Evolutionary conservation across 2,797 vertebrate genomes (phyloP).

Genomic region (Xenopus petersii): DNA sequence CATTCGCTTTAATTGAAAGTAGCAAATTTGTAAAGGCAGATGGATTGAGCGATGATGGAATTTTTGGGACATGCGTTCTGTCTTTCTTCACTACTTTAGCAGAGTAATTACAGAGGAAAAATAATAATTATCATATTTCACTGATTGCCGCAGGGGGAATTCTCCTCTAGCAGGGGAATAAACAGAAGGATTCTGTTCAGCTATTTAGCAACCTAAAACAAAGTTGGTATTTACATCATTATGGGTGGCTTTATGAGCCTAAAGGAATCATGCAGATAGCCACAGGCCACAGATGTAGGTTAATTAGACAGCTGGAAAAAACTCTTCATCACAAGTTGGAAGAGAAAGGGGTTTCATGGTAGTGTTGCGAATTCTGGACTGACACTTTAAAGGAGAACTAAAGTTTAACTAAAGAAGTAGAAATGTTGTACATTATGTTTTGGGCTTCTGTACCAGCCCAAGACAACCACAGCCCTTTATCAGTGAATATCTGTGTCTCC

Average conservation of each 20-base stretch:
- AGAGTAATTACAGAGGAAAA: constrained; percentile 3
- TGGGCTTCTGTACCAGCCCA: too few species aligned
- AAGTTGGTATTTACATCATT: neutral
- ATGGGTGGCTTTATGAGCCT: neutral
- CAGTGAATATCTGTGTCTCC: too few species aligned
- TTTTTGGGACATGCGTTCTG: neutral
- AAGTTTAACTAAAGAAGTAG: too few species aligned
- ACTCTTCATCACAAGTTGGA: too few species aligned
- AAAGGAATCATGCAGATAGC: neutral
- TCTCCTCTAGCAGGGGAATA: neutral
- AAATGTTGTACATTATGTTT: too few species aligned
- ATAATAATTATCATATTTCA: constrained; percentile 25
- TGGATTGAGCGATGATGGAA: neutral
- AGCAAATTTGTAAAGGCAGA: neutral
- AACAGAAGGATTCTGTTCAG: neutral
- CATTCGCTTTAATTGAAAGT: neutral
- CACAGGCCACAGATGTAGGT: neutral
- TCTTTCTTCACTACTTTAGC: constrained; percentile 5
- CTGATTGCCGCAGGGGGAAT: constrained; percentile 5
- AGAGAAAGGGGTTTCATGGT: too few species aligned
- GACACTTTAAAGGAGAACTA: too few species aligned
- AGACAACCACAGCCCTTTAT: too few species aligned
- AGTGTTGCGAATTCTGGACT: too few species aligned
- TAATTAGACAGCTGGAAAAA: neutral
- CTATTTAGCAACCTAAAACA: neutral